phyloP scores from a whole-genome alignment of 1,140 invertebrate species.

The Diachasma alloeum region DNA sequence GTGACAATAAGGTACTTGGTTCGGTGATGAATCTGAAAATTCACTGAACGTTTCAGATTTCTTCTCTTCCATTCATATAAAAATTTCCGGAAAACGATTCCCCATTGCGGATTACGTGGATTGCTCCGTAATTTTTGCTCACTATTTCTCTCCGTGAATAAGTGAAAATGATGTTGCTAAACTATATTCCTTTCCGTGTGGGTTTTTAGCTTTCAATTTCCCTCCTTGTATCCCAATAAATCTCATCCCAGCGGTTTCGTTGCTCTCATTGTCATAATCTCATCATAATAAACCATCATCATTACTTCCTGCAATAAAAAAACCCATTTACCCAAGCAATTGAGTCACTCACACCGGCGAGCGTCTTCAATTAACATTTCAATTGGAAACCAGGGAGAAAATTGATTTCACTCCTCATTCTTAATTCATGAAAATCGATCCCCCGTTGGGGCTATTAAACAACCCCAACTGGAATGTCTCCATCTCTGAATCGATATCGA shows the following conservation, averaged over 20 bases:
- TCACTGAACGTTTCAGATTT: too few relatives aligned
- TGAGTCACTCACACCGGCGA: neutral
- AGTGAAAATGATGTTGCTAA: too few relatives aligned
- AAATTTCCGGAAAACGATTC: too few relatives aligned
- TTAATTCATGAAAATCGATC: conserved; percentile 3
- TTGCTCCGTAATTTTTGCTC: too few relatives aligned
- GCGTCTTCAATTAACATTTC: neutral
- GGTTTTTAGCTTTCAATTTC: too few relatives aligned
- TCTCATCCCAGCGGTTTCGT: neutral
- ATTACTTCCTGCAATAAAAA: neutral
- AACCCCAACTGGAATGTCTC: neutral
- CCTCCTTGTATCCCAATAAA: neutral
- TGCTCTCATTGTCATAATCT: neutral
- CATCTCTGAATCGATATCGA: neutral
- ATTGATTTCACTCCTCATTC: neutral
- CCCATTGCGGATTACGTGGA: too few relatives aligned
- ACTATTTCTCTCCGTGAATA: too few relatives aligned
- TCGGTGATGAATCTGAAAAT: too few relatives aligned
- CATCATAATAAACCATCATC: neutral
- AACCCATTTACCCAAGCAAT: neutral
- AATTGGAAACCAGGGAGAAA: neutral
- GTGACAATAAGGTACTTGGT: too few relatives aligned
- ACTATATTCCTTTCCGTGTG: too few relatives aligned
- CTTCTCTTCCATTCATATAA: too few relatives aligned
- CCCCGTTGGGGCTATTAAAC: neutral